Percentiles rank a stretch among this genome's conserved stretches.
phyloP scores from a whole-genome alignment of 2,888 invertebrate species.

The Eledone cirrhosa region DNA sequence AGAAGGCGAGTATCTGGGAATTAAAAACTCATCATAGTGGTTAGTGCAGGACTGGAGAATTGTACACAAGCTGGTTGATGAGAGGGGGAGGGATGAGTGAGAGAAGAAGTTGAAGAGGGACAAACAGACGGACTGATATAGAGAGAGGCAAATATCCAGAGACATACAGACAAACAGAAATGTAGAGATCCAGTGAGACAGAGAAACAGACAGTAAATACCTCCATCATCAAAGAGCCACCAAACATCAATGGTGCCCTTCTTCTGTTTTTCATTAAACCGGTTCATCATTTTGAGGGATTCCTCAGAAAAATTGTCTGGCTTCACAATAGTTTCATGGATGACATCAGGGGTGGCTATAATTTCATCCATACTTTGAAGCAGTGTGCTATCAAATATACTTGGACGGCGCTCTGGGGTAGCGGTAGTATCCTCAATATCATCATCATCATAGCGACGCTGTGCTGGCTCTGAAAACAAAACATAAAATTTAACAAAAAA shows the following conservation, averaged over 20 bases:
- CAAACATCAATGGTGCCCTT: slow-evolving; percentile 92
- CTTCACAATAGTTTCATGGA: slow-evolving; percentile 22
- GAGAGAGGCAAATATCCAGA: neutral
- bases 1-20: no score
- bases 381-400: slow-evolving; percentile 14
- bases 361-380: neutral
- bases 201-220: slow-evolving; percentile 68
- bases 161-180: neutral
- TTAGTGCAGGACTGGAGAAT: no score
- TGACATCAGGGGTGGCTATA: slow-evolving; percentile 11
- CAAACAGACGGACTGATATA: neutral
- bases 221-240: slow-evolving; percentile 98
- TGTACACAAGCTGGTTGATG: no score
- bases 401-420: slow-evolving; percentile 18
- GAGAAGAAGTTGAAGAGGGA: no score
- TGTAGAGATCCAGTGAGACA: neutral
- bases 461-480: neutral
- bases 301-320: slow-evolving; percentile 22
- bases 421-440: neutral
- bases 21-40: no score
- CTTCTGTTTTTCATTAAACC: slow-evolving; percentile 68
- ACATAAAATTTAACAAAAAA: neutral
- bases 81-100: no score
- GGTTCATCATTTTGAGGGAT: slow-evolving; percentile 34
- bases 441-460: slow-evolving; percentile 14